These are phyloP conservation scores for Neoscelio sp. DNA, from an alignment of 2,888 invertebrate species.

Conservation along the genomic window DNA sequence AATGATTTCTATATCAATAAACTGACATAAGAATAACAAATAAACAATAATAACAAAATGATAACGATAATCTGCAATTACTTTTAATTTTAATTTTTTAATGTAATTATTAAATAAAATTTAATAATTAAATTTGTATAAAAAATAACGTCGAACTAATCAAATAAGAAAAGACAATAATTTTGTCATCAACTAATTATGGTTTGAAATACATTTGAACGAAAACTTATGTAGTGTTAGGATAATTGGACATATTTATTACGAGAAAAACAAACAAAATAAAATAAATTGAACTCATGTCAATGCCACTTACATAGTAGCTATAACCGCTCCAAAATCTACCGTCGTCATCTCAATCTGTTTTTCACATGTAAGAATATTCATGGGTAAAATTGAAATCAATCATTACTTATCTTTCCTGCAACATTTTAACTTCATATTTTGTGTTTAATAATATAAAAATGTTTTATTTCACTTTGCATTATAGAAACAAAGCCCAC, in stretches of 20 bases:
- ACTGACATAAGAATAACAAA: too few species aligned
- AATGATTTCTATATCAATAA: too few species aligned
- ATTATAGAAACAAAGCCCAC: conserved; percentile 49
- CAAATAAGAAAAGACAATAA: too few species aligned
- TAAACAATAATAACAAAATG: too few species aligned
- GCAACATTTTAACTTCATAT: conserved; percentile 39
- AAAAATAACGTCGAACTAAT: too few species aligned
- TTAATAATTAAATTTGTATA: too few species aligned
- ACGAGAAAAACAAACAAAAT: conserved; percentile 26
- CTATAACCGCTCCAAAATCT: conserved; percentile 10
- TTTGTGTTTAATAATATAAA: conserved; percentile 23
- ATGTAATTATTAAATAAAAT: too few species aligned
- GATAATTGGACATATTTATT: conserved; percentile 22
- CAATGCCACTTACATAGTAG: conserved; percentile 45
- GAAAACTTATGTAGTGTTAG: not conserved
- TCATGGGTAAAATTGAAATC: conserved; percentile 52
- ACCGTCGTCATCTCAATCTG: conserved; percentile 25
- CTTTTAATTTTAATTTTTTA: too few species aligned
- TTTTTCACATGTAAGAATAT: conserved; percentile 64
- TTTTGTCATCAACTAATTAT: too few species aligned
- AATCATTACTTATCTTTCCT: conserved; percentile 50
- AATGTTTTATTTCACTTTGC: conserved; percentile 36
- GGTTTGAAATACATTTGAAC: too few species aligned
- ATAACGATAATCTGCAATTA: too few species aligned
- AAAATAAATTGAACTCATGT: conserved; percentile 30